These are phyloP conservation scores for Lamproptera curius DNA, from an alignment of 2,888 invertebrate species.

Conservation along the genomic window DNA sequence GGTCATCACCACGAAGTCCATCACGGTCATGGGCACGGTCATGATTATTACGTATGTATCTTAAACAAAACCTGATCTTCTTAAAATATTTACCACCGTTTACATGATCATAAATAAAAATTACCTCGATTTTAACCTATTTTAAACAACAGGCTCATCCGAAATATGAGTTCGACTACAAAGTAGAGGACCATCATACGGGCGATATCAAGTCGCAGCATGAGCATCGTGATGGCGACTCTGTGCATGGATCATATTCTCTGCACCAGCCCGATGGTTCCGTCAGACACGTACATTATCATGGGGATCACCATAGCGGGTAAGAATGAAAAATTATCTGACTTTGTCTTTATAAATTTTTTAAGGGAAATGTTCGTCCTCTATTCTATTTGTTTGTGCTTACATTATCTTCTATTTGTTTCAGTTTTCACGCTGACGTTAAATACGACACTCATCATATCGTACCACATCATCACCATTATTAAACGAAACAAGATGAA, in stretches of 20 bases:
- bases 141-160: slow-evolving; percentile 46
- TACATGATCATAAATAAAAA: no score
- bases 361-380: no score
- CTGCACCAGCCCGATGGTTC: slow-evolving; percentile 39
- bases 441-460: slow-evolving; percentile 61
- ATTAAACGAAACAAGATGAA: no score
- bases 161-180: slow-evolving; percentile 47
- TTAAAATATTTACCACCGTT: no score
- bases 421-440: slow-evolving; percentile 63
- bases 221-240: slow-evolving; percentile 39
- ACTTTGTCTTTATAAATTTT: no score
- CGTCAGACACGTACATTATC: slow-evolving; percentile 70
- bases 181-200: slow-evolving; percentile 40
- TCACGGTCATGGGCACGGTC: slow-evolving; percentile 23
- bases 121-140: no score
- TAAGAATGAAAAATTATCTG: no score
- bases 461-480: slow-evolving; percentile 35
- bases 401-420: slow-evolving; percentile 22
- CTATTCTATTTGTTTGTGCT: no score
- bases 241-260: slow-evolving; percentile 37
- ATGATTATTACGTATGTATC: slow-evolving; percentile 21
- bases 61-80: no score
- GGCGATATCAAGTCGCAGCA: slow-evolving; percentile 42
- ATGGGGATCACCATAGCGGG: slow-evolving; percentile 61
- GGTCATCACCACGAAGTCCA: slow-evolving; percentile 28